A percentile compares a stretch with the other conserved stretches of the same genome.
Evolutionary conservation across 1,140 invertebrate species (phyloP).

Genomic region (Ectropis grisescens): DNA sequence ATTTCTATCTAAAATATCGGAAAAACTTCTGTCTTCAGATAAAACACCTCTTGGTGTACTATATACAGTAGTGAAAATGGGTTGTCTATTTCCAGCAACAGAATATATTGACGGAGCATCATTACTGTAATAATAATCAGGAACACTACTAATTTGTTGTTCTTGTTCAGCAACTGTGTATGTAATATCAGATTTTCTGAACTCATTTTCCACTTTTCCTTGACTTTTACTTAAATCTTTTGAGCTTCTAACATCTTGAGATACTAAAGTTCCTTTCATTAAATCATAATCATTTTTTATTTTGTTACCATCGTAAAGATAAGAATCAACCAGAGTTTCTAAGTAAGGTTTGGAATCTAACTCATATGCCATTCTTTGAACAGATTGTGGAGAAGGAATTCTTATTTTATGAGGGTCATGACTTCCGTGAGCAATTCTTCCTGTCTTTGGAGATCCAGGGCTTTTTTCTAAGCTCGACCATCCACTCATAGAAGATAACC

Average conservation of each 20-base stretch:
- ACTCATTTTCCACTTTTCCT: slow-evolving; percentile 38
- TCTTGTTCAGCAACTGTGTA: slow-evolving; percentile 33
- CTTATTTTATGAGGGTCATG: slow-evolving; percentile 52
- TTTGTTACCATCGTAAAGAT: slow-evolving; percentile 35
- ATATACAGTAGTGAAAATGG: slow-evolving; percentile 79
- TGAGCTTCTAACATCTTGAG: slow-evolving; percentile 26
- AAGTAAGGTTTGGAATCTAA: slow-evolving; percentile 53
- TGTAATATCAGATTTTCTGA: slow-evolving; percentile 36
- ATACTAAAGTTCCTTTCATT: slow-evolving; percentile 23
- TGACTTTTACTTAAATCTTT: slow-evolving; percentile 42
- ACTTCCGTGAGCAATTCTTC: slow-evolving; percentile 35
- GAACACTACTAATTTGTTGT: slow-evolving; percentile 37
- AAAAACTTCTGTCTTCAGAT: slow-evolving; percentile 74
- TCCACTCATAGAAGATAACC: slow-evolving; percentile 86
- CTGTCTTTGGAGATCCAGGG: slow-evolving; percentile 77
- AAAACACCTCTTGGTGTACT: slow-evolving; percentile 74
- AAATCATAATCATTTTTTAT: slow-evolving; percentile 35
- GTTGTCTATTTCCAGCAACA: slow-evolving; percentile 78
- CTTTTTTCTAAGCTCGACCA: slow-evolving; percentile 89
- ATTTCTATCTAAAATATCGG: slow-evolving; percentile 78
- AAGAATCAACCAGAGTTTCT: slow-evolving; percentile 61
- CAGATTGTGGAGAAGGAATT: slow-evolving; percentile 43
- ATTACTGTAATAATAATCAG: slow-evolving; percentile 72
- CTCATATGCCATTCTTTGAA: slow-evolving; percentile 47
- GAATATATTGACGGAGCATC: slow-evolving; percentile 82